Evolutionary conservation across 2,113 vertebrate genomes (phyloP), one percentile per base, ranked within the genome.

Genomic region (Hipposideros armiger): DNA sequence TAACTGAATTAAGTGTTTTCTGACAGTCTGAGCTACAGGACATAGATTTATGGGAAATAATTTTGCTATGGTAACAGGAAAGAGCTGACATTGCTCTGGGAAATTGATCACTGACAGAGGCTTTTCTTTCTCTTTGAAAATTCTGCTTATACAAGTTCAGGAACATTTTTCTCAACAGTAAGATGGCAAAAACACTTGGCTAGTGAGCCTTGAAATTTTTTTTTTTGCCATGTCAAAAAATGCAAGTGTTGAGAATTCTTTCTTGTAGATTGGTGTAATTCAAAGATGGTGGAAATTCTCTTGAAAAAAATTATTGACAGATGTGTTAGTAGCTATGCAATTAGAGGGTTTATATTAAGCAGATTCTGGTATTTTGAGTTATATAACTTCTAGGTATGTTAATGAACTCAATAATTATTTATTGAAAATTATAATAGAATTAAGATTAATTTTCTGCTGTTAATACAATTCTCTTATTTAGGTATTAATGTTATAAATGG

Each of bases 1-100:
- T 77, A 85, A 36, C 76, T 52, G 87, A 92, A 97, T 97, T 96
- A 91, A 92, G 84, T 97, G 95, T 96, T 90, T 92, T 77, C 93
- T 93, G 93, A 92, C 85, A 95, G 30, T 66, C 85, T 95, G 93
- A 95, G 70, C 95, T 93, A 91, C 90, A 96, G 78, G 95, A 86
- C 67, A 60, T 87, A 67, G 82, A 74, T 90, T 17, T 84, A 95
- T 94, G 50, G 95, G 30, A 91, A 95, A 40, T 52, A 9, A 42
- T 77, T 95, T 60, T 96, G 8, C 78, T 52, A 86, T 95, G 91
- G 60, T 50, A 93, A 94, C 81, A 87, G 85, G 73, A 97, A 91
- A 88, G 67, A 0, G 62, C 72, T 97, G 60, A 36, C 50, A 67
- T 17, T 54, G 54, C 87, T 77, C 20, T 69, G 56, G 52, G 74